Base-by-base conservation (phyloP, 2,888 invertebrate species). In the Abrostola triplasia region DNA sequence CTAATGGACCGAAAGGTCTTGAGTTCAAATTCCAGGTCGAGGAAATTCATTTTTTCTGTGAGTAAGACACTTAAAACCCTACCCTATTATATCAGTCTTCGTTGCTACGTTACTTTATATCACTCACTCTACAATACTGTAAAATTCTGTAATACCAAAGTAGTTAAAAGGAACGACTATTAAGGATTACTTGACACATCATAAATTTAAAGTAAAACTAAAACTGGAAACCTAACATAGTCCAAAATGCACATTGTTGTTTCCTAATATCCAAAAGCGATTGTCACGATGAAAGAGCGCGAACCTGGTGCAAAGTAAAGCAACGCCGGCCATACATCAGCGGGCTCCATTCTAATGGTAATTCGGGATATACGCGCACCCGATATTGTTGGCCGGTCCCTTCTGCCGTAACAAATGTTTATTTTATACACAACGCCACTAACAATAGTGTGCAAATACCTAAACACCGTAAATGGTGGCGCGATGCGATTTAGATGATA, bases 361-460 rank as follows among this genome's bases (percentile, higher is more conserved):
- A 94, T 94, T 81, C 85, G 89, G 91, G 90, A 90, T 92, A 88
- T 88, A 83, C 85, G 80, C 84, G 82, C 84, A 75, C 80, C 88
- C 90, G 91, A 92, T 93, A 93, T 93, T 93, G 92, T 79, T 92
- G 88, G 81, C 88, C 88, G 79, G 86, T 85, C 90, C 91, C 89
- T 88, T 86, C 86, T 84, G 87, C 90, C 87, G 90, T 94, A 94
- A 94, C 94, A 93, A 94, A 94, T 94, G 94, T 94, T 94, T 93
- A 94, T 94, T 94, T 94, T 94, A 94, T 94, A 94, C 94, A 93
- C 94, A 93, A 88, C 92, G 92, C 91, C 92, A 93, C 93, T 94
- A 93, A 94, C 94, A 94, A 94, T 94, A 94, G 94, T 94, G 90
- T 86, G 93, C 92, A 94, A 94, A 94, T 92, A 94, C 94, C 94